phyloP scores from a whole-genome alignment of 2,113 vertebrate genomes.

The Dasyprocta punctata region DNA sequence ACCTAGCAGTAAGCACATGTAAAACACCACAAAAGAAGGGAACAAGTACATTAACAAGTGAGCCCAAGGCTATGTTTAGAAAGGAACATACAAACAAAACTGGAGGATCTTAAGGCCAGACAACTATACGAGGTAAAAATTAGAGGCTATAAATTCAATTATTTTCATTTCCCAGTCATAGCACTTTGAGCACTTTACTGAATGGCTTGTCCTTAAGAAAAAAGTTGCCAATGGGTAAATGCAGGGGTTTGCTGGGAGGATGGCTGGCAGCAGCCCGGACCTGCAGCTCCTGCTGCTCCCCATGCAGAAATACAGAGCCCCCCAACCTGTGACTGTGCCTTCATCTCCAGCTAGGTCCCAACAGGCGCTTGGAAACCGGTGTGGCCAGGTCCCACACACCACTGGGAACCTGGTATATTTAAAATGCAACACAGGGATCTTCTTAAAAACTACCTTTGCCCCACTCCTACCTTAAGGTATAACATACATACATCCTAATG shows the following conservation, averaged over 20 bases:
- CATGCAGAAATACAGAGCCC: not conserved
- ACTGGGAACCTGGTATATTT: not conserved
- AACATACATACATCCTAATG: not conserved
- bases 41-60: too few species aligned
- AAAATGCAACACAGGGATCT: not conserved
- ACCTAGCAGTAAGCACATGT: not conserved
- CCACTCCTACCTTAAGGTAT: not conserved
- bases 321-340: not conserved
- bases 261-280: too few species aligned
- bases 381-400: too few species aligned
- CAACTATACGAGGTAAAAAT: not conserved
- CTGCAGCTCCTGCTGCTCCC: not conserved
- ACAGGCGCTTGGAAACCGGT: too few species aligned
- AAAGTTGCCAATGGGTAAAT: not conserved
- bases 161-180: not conserved
- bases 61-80: not conserved
- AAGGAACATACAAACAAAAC: not conserved
- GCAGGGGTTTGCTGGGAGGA: not conserved
- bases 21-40: not conserved
- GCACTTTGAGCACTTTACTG: not conserved
- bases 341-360: not conserved
- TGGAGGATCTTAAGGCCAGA: not conserved
- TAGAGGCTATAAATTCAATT: not conserved
- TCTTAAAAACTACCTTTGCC: not conserved
- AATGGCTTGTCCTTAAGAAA: not conserved